Base-by-base conservation (phyloP, 2,113 vertebrate species). In the Peromyscus californicus region DNA sequence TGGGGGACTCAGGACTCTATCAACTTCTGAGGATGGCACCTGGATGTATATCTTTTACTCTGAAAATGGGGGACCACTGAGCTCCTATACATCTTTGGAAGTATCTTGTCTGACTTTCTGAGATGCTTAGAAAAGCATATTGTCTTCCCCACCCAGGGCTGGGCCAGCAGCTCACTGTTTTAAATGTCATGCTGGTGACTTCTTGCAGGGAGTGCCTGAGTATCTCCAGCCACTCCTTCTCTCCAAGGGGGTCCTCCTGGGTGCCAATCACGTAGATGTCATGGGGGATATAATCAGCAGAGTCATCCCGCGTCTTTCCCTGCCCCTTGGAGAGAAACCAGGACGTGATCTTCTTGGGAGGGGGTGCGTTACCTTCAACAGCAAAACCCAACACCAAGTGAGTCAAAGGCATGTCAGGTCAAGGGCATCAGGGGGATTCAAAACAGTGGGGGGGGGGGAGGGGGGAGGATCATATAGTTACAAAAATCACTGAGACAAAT, bases 311-410 rank as follows among this genome's bases (percentile, higher is more conserved):
- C 0, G 99, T 99, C 98, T 99, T 99, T 54, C 99, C 99, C 97
- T 99, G 99, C 63, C 99, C 99, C 98, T 99, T 99, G 96, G 99
- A 99, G 98, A 99, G 99, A 98, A 99, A 99, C 99, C 99, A 99
- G 93, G 99, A 99, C 90, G 98, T 99, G 97, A 99, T 99, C 98
- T 99, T 99, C 98, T 99, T 99, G 86, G 99, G 99, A 57, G 99
- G 98, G 57, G 98, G 97, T 1, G 99, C 99, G 94, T 99, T 99
- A 98, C 99, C 99, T 99, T 98, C 97, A 97, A 98, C 93, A 98
- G 98, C 91, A 98, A 97, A 98, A 97, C 80, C 95, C 98, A 98
- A 98, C 91, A 98, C 51, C 94, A 89, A 97, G 70, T 94, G 82
- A 98, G 92, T 98, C 94, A 98, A 57, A 95, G 90, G 90, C 13